Evolutionary conservation across 2,113 vertebrate species (phyloP).

Genomic region (Electrona antarctica): DNA sequence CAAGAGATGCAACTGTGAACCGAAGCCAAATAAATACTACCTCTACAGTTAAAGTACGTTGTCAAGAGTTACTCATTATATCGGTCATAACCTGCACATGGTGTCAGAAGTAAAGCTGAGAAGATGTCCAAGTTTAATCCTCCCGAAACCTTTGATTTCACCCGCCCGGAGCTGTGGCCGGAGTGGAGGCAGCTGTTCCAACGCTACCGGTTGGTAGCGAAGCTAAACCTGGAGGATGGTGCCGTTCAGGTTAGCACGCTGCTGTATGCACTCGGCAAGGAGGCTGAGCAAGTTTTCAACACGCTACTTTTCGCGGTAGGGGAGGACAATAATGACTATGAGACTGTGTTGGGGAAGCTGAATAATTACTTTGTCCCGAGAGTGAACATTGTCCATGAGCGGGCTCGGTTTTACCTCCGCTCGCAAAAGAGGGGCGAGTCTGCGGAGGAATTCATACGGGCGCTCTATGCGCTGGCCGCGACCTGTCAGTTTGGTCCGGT

Average conservation of each 20-base stretch:
- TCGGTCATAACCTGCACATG: too few relatives aligned
- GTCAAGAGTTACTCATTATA: too few relatives aligned
- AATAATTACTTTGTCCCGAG: constrained; percentile 30
- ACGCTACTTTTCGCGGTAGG: neutral
- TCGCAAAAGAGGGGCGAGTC: neutral
- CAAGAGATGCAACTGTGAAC: too few relatives aligned
- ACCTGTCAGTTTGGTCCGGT: constrained; percentile 4
- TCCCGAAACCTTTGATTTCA: too few relatives aligned
- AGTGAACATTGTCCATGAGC: constrained; percentile 26
- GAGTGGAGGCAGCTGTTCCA: too few relatives aligned
- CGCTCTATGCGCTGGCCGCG: neutral
- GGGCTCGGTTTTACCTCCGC: constrained; percentile 12
- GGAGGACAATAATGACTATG: constrained; percentile 1
- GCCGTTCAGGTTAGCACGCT: constrained; percentile 19
- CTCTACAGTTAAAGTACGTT: too few relatives aligned
- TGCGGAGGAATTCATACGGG: constrained; percentile 16
- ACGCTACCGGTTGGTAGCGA: too few relatives aligned
- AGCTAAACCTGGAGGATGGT: constrained; percentile 11
- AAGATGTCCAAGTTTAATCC: too few relatives aligned
- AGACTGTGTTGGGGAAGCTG: constrained; percentile 15
- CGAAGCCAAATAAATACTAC: too few relatives aligned
- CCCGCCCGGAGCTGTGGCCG: too few relatives aligned
- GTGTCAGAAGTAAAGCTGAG: too few relatives aligned
- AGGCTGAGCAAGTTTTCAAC: constrained; percentile 29
- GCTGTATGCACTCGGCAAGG: constrained; percentile 22